A percentile compares a stretch with the other conserved stretches of the same genome.
phyloP scores from a whole-genome alignment of 2,797 vertebrate genomes.

The Dryobates pubescens region DNA sequence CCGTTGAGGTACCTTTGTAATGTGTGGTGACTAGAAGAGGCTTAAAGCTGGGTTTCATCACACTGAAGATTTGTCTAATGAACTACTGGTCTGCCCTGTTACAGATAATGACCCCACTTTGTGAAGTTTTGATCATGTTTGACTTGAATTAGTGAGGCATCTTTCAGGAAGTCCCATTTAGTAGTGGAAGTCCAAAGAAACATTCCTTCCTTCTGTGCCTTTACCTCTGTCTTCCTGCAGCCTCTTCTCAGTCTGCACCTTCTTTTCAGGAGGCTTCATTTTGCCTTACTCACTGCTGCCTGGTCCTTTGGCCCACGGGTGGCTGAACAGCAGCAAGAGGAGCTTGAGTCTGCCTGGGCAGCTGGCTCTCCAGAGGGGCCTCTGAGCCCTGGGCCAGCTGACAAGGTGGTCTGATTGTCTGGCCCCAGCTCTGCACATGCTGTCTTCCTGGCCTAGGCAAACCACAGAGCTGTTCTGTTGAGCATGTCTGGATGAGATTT shows the following conservation, averaged over 20 bases:
- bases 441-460: background rate
- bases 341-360: background rate
- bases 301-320: background rate
- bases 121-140: background rate
- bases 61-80: background rate
- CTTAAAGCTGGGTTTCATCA: background rate
- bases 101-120: background rate
- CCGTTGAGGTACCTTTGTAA: background rate
- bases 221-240: background rate
- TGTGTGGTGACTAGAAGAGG: background rate
- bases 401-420: background rate
- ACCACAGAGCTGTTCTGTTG: background rate
- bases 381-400: fast-evolving
- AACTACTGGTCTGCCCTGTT: background rate
- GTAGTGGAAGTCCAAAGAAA: background rate
- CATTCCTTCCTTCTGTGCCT: background rate
- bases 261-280: background rate
- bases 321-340: background rate
- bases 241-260: fast-evolving
- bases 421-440: fast-evolving
- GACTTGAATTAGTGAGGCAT: background rate
- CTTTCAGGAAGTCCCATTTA: background rate
- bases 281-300: fast-evolving
- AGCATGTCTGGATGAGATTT: background rate
- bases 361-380: fast-evolving